phyloP scores from a whole-genome alignment of 2,113 vertebrate species.

The Myiozetetes cayanensis region DNA sequence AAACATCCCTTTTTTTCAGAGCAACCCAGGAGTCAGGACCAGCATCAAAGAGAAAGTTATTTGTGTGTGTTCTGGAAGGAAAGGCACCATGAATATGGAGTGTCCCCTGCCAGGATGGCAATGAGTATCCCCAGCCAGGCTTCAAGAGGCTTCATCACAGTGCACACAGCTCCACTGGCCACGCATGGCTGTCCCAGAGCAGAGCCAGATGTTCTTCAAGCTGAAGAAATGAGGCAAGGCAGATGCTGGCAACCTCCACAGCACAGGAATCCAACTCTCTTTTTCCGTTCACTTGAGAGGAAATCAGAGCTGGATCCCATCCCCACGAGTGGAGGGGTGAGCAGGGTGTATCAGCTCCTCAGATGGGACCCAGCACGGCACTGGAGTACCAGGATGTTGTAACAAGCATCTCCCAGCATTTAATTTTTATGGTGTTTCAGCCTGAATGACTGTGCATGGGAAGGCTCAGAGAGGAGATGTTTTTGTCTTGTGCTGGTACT shows the following conservation, averaged over 20 bases:
- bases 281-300: background rate
- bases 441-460: fast-evolving
- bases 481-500: background rate
- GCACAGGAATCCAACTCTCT: background rate
- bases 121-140: background rate
- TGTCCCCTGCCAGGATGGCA: background rate
- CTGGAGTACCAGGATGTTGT: background rate
- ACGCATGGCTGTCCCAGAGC: background rate
- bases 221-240: background rate
- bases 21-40: background rate
- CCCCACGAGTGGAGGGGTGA: background rate
- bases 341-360: background rate
- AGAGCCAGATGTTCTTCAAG: background rate
- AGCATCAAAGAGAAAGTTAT: background rate
- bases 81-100: fast-evolving
- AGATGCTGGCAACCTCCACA: background rate
- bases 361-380: fast-evolving
- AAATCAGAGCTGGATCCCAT: background rate
- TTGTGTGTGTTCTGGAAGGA: background rate
- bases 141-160: background rate
- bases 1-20: background rate
- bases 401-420: background rate
- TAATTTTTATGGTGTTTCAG: background rate
- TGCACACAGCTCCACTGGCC: background rate
- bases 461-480: background rate